These are phyloP conservation scores for Xanthorhoe designata DNA, from an alignment of 2,888 invertebrate genomes.

Conservation along the genomic window DNA sequence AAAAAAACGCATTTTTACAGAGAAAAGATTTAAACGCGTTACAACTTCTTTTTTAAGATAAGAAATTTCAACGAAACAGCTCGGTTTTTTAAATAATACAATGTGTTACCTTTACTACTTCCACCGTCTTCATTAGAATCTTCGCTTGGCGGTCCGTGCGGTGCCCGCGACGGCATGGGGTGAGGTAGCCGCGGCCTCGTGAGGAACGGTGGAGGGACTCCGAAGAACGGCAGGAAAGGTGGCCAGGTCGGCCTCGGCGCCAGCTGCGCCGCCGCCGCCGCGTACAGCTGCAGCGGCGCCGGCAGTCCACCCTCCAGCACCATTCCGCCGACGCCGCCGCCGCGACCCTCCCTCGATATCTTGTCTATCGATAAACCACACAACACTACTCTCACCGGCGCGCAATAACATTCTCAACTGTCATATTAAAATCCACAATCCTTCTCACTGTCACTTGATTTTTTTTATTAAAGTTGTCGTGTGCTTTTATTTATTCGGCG, in stretches of 20 bases:
- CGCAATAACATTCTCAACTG: constrained; percentile 59
- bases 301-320: constrained; percentile 89
- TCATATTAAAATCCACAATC: constrained; percentile 49
- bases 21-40: constrained; percentile 31
- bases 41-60: background rate
- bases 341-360: constrained; percentile 66
- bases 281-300: constrained; percentile 89
- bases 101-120: constrained; percentile 74
- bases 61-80: background rate
- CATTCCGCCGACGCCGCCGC: constrained; percentile 78
- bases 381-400: constrained; percentile 60
- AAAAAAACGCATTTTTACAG: background rate
- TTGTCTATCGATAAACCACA: constrained; percentile 61
- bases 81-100: background rate
- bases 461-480: constrained; percentile 45
- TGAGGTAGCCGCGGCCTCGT: constrained; percentile 75
- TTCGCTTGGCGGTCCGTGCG: constrained; percentile 83
- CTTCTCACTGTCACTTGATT: constrained; percentile 37
- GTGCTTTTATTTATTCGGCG: constrained; percentile 46
- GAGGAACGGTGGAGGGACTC: constrained; percentile 86
- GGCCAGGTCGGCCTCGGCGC: constrained; percentile 86
- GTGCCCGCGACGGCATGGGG: constrained; percentile 73
- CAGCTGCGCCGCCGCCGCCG: constrained; percentile 88
- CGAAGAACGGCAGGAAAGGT: constrained; percentile 86
- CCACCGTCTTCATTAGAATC: constrained; percentile 84